Base-by-base conservation (phyloP, 1,140 invertebrate species). In the Elymnias hypermnestra region DNA sequence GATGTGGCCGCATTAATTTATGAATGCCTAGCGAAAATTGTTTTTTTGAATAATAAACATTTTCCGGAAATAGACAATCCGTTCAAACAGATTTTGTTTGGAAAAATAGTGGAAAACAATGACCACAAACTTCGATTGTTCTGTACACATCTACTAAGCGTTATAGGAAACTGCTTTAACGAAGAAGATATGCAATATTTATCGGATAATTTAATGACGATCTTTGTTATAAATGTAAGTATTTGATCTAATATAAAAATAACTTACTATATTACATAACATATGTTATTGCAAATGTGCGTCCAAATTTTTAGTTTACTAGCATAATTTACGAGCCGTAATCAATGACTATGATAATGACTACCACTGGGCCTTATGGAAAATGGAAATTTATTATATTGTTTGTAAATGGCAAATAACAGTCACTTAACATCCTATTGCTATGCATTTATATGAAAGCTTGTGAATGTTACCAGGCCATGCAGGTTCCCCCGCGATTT, bases 221-320 rank as follows among this genome's bases (percentile, higher is more conserved):
- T 82, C 22, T 84, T 82, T 63, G 45, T 68, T 7, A 57, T 68
- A 19, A 57, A 64, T 37, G 77, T 82, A 57, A 61, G 77, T 22
- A n/a, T 14, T n/a, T 22, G 33, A 47, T 51, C 21, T 40, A 35
- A 18, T n/a, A n/a, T n/a, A n/a, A n/a, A n/a, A n/a, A n/a, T n/a
- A n/a, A n/a, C n/a, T n/a, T n/a, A n/a, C n/a, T n/a, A n/a, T n/a
- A 42, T 7, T 54, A 75, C 14, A 35, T 44, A 26, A 57, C 76
- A 12, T 63, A 79, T 22, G 82, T 82, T 63, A 43, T 68, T 7
- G 57, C 67, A 19, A 57, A 64, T 37, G 77, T 82, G 57, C 59
- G 77, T 22, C 6, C 10, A 26, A 26, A 5, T n/a, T 5, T 26
- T 21, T 21, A 21, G 25, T 26, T 26, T 26, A n/a, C 9, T 26